Conservation (phyloP, 2,888 invertebrate species). For the Mythimna vitellina region DNA sequence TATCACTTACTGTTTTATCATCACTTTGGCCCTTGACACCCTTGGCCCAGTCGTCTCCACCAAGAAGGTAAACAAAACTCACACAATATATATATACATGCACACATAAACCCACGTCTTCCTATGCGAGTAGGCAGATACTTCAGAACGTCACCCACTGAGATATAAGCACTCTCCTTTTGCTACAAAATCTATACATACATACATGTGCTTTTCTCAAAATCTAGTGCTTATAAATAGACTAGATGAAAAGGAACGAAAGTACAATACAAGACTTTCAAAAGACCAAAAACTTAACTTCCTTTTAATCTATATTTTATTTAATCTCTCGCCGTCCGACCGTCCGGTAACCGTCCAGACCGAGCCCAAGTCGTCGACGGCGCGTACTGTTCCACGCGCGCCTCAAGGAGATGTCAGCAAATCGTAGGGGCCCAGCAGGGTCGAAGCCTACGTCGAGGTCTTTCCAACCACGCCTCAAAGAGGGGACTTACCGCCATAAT, state of each 20-base stretch:
- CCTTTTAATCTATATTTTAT: no score
- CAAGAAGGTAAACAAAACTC: conserved; percentile 1
- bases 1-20: conserved; percentile 15
- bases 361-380: no score
- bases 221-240: no score
- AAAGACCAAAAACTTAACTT: neutral
- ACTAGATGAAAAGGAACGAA: no score
- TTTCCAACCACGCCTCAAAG: no score
- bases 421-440: no score
- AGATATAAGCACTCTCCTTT: neutral
- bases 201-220: neutral
- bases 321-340: no score
- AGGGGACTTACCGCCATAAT: no score
- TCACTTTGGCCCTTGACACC: neutral
- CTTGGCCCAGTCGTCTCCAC: neutral
- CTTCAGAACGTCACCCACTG: neutral
- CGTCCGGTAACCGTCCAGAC: no score
- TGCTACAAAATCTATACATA: neutral
- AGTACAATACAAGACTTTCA: neutral
- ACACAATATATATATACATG: neutral
- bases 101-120: neutral
- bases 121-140: neutral
- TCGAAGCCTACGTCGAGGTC: no score
- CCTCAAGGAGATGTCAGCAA: no score
- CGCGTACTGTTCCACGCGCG: no score